Base-by-base conservation (phyloP, 2,888 invertebrate species). In the Coenonympha glycerion region DNA sequence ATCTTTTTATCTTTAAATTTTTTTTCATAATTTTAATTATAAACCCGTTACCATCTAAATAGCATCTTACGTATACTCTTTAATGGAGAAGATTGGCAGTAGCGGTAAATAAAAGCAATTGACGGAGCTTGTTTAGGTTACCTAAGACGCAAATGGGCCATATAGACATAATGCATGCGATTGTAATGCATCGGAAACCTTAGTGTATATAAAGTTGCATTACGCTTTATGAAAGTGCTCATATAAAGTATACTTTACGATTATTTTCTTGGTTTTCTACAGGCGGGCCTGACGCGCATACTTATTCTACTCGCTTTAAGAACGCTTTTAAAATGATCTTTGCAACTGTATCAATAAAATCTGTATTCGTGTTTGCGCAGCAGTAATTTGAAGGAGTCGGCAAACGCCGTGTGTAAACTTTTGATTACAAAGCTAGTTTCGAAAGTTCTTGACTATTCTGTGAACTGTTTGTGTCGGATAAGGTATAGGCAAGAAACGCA, bases 191-290 rank as follows among this genome's bases (percentile, higher is more conserved):
- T 58, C 52, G 57, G 52, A 58, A 56, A 59, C 55, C 49, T 54
- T 50, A 49, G 46, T 49, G 54, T 53, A 55, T 57, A 60, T 57
- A 59, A 58, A 60, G 53, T 58, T 57, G 49, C 54, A 61, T 52
- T 59, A 53, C 56, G 52, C 53, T 50, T 59, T 58, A 61, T 54
- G 60, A 61, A 59, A 58, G 56, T 50, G 48, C 46, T 58, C 58
- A 55, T 61, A 58, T 58, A 60, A 56, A 58, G 42, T 47, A 37
- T 52, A 58, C 36, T 61, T 61, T 61, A 61, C 58, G 61, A 58
- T 59, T 58, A 61, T 58, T 50, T 51, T 46, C 56, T 61, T 47
- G 51, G 52, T 53, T 47, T 36, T 50, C 53, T 53, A 52, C 56
- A 47, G 42, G 47, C 45, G 47, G 47, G 55, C 57, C 50, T 58